Base-by-base conservation (phyloP, 2,888 invertebrate genomes). In the Scaeva pyrastri region DNA sequence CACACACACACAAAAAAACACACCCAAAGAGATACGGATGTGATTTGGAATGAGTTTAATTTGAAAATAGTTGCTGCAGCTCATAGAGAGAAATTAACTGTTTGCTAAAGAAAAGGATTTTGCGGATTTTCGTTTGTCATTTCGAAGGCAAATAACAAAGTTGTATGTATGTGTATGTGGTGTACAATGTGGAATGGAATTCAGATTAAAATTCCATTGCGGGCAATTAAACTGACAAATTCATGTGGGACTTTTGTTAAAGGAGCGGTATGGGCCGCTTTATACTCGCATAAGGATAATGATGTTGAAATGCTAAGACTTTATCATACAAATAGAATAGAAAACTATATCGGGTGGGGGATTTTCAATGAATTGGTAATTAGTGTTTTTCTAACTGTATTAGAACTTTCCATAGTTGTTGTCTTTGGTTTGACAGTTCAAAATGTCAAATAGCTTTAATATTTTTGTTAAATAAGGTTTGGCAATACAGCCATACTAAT, bases 141-240 rank as follows among this genome's bases (percentile, higher is more conserved):
- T 66, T 66, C 36, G 14, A n/a, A 48, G 58, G 58, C 56, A 55
- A 48, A 58, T 50, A 41, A 26, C 36, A 8, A 39, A 39, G n/a
- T 50, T n/a, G 48, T 68, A 31, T 8, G 8, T 31, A 31, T 31
- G 62, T 41, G 26, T 26, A 23, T 8, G 52, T 23, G 14, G 0
- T 5, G 12, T 31, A 31, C 31, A 7, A 7, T 39, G 50, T 60
- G 23, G 52, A 73, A 52, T 21, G 70, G 68, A 76, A 75, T 75
- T 71, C 72, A 55, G 60, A 82, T 82, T 82, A 45, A 82, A 82
- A 72, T 77, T 72, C 77, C 36, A 21, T 60, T 66, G 66, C 31
- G 12, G 56, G 31, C 36, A 58, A 73, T 72, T 81, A 71, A 55
- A 58, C 60, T 23, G 75, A 48, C 43, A 45, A 45, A 36, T 23